Evolutionary conservation across 2,888 invertebrate genomes (phyloP).

Genomic region (Hypomecis punctinalis): DNA sequence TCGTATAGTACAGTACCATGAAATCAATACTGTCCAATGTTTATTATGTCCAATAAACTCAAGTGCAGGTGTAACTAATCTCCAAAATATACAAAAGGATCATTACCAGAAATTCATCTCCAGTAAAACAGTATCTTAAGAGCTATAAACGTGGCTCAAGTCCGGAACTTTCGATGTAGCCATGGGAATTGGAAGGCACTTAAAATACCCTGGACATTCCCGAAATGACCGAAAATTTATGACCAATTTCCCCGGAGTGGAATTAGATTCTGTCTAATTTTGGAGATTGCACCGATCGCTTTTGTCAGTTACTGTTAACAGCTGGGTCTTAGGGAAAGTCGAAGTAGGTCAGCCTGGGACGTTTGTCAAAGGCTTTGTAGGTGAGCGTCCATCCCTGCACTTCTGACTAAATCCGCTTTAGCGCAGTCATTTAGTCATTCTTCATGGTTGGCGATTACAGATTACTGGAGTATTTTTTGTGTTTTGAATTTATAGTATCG

Average conservation of each 20-base stretch:
- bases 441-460: background rate
- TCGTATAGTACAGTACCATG: too few relatives aligned
- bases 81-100: constrained; percentile 20
- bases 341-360: constrained; percentile 32
- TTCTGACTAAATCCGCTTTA: background rate
- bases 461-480: too few relatives aligned
- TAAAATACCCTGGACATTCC: constrained; percentile 53
- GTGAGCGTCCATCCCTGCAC: background rate
- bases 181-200: constrained; percentile 51
- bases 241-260: constrained; percentile 60
- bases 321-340: constrained; percentile 33
- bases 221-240: constrained; percentile 66
- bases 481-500: too few relatives aligned
- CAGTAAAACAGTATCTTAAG: constrained; percentile 23
- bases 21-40: too few relatives aligned
- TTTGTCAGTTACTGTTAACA: constrained; percentile 29
- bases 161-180: constrained; percentile 48
- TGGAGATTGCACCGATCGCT: constrained; percentile 50
- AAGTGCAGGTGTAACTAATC: constrained; percentile 28
- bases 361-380: constrained; percentile 23
- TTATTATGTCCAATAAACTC: too few relatives aligned
- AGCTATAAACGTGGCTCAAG: constrained; percentile 42
- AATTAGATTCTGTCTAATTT: constrained; percentile 58
- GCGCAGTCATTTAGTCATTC: too few relatives aligned
- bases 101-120: constrained; percentile 19